A percentile compares a stretch with the other conserved stretches of the same genome.
These are phyloP conservation scores for Drosophila leonis DNA, from an alignment of 2,888 invertebrate genomes.

Conservation along the genomic window DNA sequence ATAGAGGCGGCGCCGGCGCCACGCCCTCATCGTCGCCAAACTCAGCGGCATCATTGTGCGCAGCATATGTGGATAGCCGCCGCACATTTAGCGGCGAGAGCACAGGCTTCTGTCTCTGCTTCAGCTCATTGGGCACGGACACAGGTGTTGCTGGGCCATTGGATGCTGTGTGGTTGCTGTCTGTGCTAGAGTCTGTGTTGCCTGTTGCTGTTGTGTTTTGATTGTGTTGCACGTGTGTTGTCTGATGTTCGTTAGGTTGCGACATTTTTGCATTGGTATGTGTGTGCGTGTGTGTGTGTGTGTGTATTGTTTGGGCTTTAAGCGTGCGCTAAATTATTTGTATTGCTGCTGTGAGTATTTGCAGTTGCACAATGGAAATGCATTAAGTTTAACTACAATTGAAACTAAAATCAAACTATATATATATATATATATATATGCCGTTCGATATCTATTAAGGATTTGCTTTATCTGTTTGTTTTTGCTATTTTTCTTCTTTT, in stretches of 20 bases:
- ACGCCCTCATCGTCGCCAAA: constrained; percentile 53
- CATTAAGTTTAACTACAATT: constrained; percentile 50
- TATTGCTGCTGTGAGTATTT: constrained; percentile 44
- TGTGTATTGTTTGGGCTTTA: constrained; percentile 19
- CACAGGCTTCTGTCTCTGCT: constrained; percentile 65
- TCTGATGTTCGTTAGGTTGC: constrained; percentile 62
- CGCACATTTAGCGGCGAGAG: constrained; percentile 68
- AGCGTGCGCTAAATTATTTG: constrained; percentile 25
- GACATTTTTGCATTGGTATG: constrained; percentile 71
- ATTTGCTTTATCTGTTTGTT: not conserved
- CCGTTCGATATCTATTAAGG: constrained; percentile 24
- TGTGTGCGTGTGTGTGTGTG: constrained; percentile 27
- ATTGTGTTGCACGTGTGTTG: constrained; percentile 52
- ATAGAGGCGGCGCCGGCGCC: constrained; percentile 32
- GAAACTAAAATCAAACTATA: constrained; percentile 38
- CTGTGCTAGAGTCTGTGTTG: constrained; percentile 28
- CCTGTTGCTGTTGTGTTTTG: constrained; percentile 24
- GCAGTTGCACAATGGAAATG: constrained; percentile 41
- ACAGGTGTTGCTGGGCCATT: constrained; percentile 15
- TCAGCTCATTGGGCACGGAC: constrained; percentile 67
- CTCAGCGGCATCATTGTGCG: constrained; percentile 59
- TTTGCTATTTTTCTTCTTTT: not conserved
- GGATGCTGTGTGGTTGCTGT: constrained; percentile 32
- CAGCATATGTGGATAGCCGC: constrained; percentile 60
- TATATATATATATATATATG: constrained; percentile 13